Evolutionary conservation across 2,888 invertebrate genomes (phyloP).

Genomic region (Drosophila emarginata): DNA sequence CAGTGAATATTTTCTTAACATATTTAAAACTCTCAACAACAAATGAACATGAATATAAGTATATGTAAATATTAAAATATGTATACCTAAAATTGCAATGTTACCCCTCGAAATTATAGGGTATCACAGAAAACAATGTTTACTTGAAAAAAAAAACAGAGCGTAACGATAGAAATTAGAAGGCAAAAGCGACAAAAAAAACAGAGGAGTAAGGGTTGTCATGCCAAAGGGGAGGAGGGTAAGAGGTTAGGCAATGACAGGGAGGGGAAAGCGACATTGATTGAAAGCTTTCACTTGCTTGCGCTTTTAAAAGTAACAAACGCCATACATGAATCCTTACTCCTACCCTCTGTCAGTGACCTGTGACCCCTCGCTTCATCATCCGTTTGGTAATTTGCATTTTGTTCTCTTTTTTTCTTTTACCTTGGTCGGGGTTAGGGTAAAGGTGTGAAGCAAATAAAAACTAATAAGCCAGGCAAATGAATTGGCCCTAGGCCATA

Average conservation of each 20-base stretch:
- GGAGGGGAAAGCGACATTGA: constrained; percentile 55
- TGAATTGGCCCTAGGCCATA: constrained; percentile 31
- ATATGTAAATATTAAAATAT: too few species aligned
- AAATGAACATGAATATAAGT: too few species aligned
- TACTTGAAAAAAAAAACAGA: constrained; percentile 38
- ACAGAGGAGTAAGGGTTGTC: neutral
- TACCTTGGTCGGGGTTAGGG: neutral
- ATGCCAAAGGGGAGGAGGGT: too few species aligned
- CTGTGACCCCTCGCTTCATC: neutral
- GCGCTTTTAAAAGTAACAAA: constrained; percentile 58
- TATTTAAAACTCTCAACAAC: too few species aligned
- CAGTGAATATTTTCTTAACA: too few species aligned
- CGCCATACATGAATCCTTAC: constrained; percentile 12
- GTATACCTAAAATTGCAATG: too few species aligned
- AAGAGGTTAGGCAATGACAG: constrained; percentile 9
- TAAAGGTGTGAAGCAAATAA: constrained; percentile 38
- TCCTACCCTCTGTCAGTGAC: constrained; percentile 8
- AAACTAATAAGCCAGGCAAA: constrained; percentile 53
- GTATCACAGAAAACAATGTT: neutral
- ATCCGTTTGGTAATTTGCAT: constrained; percentile 39
- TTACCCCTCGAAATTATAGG: neutral
- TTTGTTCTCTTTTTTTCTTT: constrained; percentile 17
- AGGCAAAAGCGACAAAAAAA: constrained; percentile 38
- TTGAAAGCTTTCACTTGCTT: constrained; percentile 74
- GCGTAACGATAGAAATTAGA: constrained; percentile 54